phyloP scores from a whole-genome alignment of 2,888 invertebrate species.

The Thelaira solivaga region DNA sequence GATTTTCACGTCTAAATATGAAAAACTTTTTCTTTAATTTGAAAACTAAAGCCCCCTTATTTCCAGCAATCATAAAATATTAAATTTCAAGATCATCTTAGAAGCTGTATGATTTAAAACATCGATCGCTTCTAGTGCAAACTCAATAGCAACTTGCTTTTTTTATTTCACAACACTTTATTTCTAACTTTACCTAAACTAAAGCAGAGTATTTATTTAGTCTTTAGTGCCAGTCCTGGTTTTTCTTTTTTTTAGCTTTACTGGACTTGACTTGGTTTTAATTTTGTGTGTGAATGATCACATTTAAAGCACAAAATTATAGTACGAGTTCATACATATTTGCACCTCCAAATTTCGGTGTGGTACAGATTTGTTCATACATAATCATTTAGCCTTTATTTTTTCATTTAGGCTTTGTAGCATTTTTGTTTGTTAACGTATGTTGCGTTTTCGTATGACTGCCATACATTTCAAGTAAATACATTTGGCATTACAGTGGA shows the following conservation, averaged over 20 bases:
- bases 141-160: too few relatives aligned
- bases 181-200: too few relatives aligned
- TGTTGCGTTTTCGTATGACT: background rate
- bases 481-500: conserved; percentile 28
- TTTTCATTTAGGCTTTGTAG: background rate
- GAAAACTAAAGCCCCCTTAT: too few relatives aligned
- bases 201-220: background rate
- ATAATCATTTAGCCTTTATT: conserved; percentile 40
- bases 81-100: too few relatives aligned
- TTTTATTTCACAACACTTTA: too few relatives aligned
- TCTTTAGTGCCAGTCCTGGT: background rate
- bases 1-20: too few relatives aligned
- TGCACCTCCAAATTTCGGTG: conserved; percentile 73
- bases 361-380: conserved; percentile 61
- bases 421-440: conserved; percentile 28
- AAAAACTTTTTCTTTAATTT: too few relatives aligned
- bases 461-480: conserved; percentile 14
- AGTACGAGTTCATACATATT: conserved; percentile 71
- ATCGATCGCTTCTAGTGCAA: too few relatives aligned
- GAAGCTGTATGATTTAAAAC: too few relatives aligned
- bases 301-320: conserved; percentile 69
- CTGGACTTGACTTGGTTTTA: conserved; percentile 31
- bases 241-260: background rate
- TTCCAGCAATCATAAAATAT: too few relatives aligned
- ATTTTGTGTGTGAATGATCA: conserved; percentile 69